Evolutionary conservation across 2,797 vertebrate species (phyloP), one percentile per base, ranked within the genome.

Genomic region (Alosa sapidissima): DNA sequence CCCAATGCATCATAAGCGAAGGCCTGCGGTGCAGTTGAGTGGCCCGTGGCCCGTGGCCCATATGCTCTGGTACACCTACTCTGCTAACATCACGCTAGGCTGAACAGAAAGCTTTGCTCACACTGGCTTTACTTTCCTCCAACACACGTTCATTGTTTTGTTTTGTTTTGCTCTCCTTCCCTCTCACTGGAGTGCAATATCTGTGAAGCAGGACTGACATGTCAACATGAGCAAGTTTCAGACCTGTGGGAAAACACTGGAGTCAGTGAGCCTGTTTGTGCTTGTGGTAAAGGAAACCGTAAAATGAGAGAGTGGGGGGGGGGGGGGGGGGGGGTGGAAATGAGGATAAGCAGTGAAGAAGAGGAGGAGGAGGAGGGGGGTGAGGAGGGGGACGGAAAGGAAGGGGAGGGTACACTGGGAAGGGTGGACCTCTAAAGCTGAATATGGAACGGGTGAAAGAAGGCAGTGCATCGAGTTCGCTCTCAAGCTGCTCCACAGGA

Each of bases 261-360:
- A 72, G 28, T 72, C 24, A 28, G n/a, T 24, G 9, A 16, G 65
- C 65, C 9, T 36, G 65, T 16, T 10, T 72, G 65, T 72, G 33
- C 65, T 41, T 41, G 65, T 36, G 33, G 68, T 41, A 65, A 33
- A 65, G 62, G 62, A 33, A 28, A 65, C 24, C 0, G 8, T 65
- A 41, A 33, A 72, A 33, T 72, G 33, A 41, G n/a, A 72, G 65
- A 14, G 36, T 2, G 8, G 9, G 2, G 9, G 8, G 21, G 28
- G 28, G 65, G 4, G 62, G 33, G 65, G 65, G 65, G 65, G 4
- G 83, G 82, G 24, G 81, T 7, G 19, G 82, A 87, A 83, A 68
- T 85, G 83, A 72, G n/a, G 55, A 85, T 87, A 85, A 65, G 6
- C 83, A 84, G 33, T 48, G 41, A 5, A 24, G 6, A 24, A 5